A percentile compares a stretch with the other conserved stretches of the same genome.
Evolutionary conservation across 2,888 invertebrate species (phyloP).

Genomic region (Margaritifera margaritifera): DNA sequence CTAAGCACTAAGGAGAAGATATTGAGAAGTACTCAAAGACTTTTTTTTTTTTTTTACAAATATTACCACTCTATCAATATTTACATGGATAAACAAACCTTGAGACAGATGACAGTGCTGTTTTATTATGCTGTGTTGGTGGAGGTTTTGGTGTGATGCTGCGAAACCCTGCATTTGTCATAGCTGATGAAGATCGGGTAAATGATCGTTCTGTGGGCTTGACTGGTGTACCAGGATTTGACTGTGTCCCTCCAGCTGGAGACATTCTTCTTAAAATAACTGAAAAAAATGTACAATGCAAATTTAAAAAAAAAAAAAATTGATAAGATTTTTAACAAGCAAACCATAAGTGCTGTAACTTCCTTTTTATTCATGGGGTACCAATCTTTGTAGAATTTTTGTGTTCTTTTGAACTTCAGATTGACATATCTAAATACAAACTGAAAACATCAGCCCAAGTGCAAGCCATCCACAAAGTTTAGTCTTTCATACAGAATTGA

Average conservation of each 20-base stretch:
- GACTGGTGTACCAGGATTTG: slow-evolving; percentile 1
- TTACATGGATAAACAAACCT: slow-evolving; percentile 11
- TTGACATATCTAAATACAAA: no score
- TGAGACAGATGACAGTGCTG: slow-evolving; percentile 20
- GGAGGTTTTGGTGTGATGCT: slow-evolving; percentile 54
- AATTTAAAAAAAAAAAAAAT: background rate
- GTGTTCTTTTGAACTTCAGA: no score
- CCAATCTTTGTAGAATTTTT: no score
- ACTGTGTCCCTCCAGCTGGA: slow-evolving; percentile 19
- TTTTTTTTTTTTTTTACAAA: background rate
- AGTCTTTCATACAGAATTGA: no score
- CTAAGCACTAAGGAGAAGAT: no score
- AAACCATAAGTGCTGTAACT: no score
- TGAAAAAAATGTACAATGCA: slow-evolving; percentile 16
- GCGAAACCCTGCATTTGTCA: slow-evolving; percentile 48
- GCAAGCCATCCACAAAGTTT: no score
- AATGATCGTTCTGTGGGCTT: slow-evolving; percentile 24
- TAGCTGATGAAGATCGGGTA: slow-evolving; percentile 27
- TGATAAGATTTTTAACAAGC: no score
- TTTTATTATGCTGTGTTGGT: slow-evolving; percentile 65
- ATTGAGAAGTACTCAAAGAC: background rate
- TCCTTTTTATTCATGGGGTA: no score
- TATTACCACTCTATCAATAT: background rate
- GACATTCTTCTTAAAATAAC: slow-evolving; percentile 42
- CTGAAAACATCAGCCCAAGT: no score